Evolutionary conservation across 2,888 invertebrate genomes (phyloP), one percentile per base, ranked within the genome.

Genomic region (Hyppa rectilinea): DNA sequence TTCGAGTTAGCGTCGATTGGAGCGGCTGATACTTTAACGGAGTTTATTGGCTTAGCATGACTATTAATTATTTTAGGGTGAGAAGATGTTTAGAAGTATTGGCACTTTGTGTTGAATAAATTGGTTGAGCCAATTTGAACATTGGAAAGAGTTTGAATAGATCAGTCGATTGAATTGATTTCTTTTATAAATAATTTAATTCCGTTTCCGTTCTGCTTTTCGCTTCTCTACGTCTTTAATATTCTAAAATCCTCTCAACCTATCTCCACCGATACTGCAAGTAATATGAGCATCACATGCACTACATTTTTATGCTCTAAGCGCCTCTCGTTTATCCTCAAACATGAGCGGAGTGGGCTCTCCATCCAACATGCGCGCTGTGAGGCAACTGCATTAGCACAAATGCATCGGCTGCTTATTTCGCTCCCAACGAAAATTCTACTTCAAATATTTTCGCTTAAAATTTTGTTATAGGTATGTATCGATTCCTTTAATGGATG

Each of bases 361-460:
- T 74, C 56, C 58, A 75, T 83, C 81, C 79, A 83, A 85, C 85
- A 85, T 83, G 75, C 74, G 75, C 64, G 63, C 60, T 72, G 73
- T 71, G 64, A 77, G 76, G 75, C 74, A 75, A 79, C 72, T 78
- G 78, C 86, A 85, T 87, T 87, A 87, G 83, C 83, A 68, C 70
- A 82, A 84, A 77, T 78, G 75, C 70, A 77, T 71, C 81, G 67
- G 31, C 58, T 64, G 69, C 66, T 81, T 85, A 75, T 81, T 75
- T 65, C 38, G 17, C 56, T 73, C 61, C 5, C 56, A 61, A 17
- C 17, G 77, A 63, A 80, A 66, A 67, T 60, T 64, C 55, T 56
- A 34, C 78, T 43, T 63, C 34, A 73, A 78, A 73, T 73, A 52
- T 69, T 78, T 45, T 14, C 50, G 49, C 38, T 47, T 2, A 43